Evolutionary conservation across 2,113 vertebrate species (phyloP).

Genomic region (Pyxicephalus adspersus): DNA sequence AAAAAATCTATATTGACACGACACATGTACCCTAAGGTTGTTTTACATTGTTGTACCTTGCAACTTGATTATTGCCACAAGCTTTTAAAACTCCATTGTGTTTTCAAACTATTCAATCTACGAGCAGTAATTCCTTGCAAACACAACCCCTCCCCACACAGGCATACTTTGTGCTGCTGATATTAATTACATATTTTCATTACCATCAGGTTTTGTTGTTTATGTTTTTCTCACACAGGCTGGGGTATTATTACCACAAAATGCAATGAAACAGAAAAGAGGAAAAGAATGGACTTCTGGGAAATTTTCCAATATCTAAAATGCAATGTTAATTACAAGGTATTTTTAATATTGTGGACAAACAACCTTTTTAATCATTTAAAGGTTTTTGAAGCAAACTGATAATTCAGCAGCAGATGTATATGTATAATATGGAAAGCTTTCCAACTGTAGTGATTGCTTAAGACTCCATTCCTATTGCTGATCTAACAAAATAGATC

Average conservation of each 20-base stretch:
- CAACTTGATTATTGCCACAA: conserved; percentile 62
- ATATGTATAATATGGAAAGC: conserved; percentile 49
- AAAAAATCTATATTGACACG: not conserved
- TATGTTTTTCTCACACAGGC: conserved; percentile 73
- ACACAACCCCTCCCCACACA: conserved; percentile 72
- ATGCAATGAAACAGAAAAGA: conserved; percentile 84
- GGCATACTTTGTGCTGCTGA: conserved; percentile 79
- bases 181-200: conserved; percentile 89
- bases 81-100: conserved; percentile 80
- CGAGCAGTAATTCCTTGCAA: conserved; percentile 83
- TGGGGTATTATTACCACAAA: conserved; percentile 86
- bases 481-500: conserved; percentile 51
- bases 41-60: not conserved
- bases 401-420: conserved; percentile 58
- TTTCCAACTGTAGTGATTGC: conserved; percentile 45
- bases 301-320: conserved; percentile 88
- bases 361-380: conserved; percentile 58
- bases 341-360: conserved; percentile 75
- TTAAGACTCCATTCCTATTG: conserved; percentile 31
- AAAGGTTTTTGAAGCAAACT: conserved; percentile 57
- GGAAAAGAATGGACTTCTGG: conserved; percentile 84
- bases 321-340: conserved; percentile 84
- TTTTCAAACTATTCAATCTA: conserved; percentile 80
- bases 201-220: conserved; percentile 76
- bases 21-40: not conserved